Base-by-base conservation (phyloP, 1,140 invertebrate genomes). In the Cheumatopsyche charites region DNA sequence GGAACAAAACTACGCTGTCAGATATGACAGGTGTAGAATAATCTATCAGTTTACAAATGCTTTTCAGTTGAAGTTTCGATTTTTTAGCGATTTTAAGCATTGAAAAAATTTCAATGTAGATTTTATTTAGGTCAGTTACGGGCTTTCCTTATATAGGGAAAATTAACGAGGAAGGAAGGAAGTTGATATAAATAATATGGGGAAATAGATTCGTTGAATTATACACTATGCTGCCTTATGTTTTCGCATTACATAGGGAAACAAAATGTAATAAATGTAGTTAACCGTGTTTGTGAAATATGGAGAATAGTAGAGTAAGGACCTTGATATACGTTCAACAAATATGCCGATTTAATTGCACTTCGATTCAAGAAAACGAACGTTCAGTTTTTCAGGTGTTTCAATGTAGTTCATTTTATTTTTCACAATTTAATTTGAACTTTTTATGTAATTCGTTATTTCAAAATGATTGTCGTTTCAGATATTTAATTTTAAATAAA, bases 301-400 rank as follows among this genome's bases (percentile, higher is more conserved):
- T n/a, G 43, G 43, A 47, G 43, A 58, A 25, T 23, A 25, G 55
- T 25, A 52, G 47, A 13, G 9, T 9, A 58, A 58, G 55, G 55
- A 58, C 55, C 55, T 58, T 58, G 55, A 58, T 58, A 12, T 25
- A 47, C 43, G 23, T 25, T 25, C 21, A 58, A 25, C 55, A 58
- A 58, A 58, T 26, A 58, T 25, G 55, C 21, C 19, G 55, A 23
- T 26, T 58, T 58, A 58, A 58, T 58, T 58, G 55, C 55, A 58
- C 55, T 58, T 23, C 13, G 12, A 58, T 58, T 21, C 47, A 17
- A 15, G 21, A 26, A 58, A 25, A 58, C 23, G 21, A 58, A 58
- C 23, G 11, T 4, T 25, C 21, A 12, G 5, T 49, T 23, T 55
- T 55, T 55, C 21, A 55, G 55, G 21, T 25, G 21, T 58, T 17